A percentile compares a stretch with the other conserved stretches of the same genome.
These are phyloP conservation scores for Cistogaster globosa DNA, from an alignment of 2,888 invertebrate species.

Conservation along the genomic window DNA sequence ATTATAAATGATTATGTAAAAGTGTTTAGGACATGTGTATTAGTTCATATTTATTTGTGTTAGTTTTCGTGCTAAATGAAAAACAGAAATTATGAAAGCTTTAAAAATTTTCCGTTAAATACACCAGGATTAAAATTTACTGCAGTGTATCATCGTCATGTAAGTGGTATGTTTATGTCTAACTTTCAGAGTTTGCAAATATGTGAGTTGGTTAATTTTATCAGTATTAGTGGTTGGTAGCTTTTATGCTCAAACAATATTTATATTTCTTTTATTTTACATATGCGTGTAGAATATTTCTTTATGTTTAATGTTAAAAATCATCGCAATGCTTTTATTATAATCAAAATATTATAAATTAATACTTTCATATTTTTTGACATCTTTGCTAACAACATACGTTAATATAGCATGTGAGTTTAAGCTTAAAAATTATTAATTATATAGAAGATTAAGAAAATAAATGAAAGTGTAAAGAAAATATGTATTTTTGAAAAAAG, in stretches of 20 bases:
- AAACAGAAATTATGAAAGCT: slow-evolving; percentile 13
- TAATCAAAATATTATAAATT: slow-evolving; percentile 45
- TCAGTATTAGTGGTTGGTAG: slow-evolving; percentile 58
- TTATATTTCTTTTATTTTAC: neutral
- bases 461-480: no score
- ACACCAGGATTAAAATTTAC: slow-evolving; percentile 7
- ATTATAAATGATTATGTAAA: neutral
- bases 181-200: neutral
- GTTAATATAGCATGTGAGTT: no score
- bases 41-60: neutral
- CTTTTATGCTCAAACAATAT: slow-evolving; percentile 23
- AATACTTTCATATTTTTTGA: no score
- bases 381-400: no score
- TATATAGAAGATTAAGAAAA: no score
- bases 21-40: neutral
- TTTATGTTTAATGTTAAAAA: no score
- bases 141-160: neutral
- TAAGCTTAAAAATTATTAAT: no score
- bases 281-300: no score
- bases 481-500: no score
- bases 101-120: slow-evolving; percentile 10
- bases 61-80: neutral
- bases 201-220: slow-evolving; percentile 51
- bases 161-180: neutral
- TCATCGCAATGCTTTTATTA: slow-evolving; percentile 25